A percentile compares a stretch with the other conserved stretches of the same genome.
phyloP scores from a whole-genome alignment of 2,888 invertebrate genomes.

The Nomada lathburiana region DNA sequence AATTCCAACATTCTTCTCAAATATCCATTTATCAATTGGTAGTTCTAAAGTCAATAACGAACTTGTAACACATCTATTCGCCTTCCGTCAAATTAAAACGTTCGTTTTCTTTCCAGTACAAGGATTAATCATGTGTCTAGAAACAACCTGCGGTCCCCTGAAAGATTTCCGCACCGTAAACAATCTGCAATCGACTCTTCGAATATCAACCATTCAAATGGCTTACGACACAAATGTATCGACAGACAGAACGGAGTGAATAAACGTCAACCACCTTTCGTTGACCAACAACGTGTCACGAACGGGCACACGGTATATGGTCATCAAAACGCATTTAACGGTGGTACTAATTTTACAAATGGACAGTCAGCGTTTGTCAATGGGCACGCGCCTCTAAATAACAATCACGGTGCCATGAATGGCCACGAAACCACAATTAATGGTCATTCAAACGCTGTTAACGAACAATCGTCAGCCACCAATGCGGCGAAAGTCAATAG shows the following conservation, averaged over 20 bases:
- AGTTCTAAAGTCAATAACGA: conserved; percentile 11
- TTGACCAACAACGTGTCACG: conserved; percentile 16
- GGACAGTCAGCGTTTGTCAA: conserved; percentile 31
- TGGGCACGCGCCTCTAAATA: conserved; percentile 20
- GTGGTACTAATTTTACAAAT: conserved; percentile 18
- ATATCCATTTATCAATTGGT: conserved; percentile 20
- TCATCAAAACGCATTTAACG: conserved; percentile 37
- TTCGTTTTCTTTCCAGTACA: conserved; percentile 76
- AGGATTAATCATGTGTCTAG: conserved; percentile 80
- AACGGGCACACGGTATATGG: conserved; percentile 8
- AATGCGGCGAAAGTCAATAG: conserved; percentile 18
- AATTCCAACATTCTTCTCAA: not conserved
- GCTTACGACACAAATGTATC: conserved; percentile 73
- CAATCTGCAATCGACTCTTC: conserved; percentile 70
- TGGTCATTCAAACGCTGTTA: conserved; percentile 14
- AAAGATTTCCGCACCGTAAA: conserved; percentile 58
- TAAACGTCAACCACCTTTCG: conserved; percentile 33
- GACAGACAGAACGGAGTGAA: conserved; percentile 53
- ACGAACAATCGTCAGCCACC: conserved; percentile 8
- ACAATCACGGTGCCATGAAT: conserved; percentile 11
- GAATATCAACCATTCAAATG: conserved; percentile 80
- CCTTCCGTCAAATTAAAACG: not conserved
- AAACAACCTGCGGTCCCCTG: conserved; percentile 71
- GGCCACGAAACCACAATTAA: conserved; percentile 37
- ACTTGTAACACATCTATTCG: not conserved